Evolutionary conservation across 2,797 vertebrate species (phyloP).

Genomic region (Harpagifer antarcticus): DNA sequence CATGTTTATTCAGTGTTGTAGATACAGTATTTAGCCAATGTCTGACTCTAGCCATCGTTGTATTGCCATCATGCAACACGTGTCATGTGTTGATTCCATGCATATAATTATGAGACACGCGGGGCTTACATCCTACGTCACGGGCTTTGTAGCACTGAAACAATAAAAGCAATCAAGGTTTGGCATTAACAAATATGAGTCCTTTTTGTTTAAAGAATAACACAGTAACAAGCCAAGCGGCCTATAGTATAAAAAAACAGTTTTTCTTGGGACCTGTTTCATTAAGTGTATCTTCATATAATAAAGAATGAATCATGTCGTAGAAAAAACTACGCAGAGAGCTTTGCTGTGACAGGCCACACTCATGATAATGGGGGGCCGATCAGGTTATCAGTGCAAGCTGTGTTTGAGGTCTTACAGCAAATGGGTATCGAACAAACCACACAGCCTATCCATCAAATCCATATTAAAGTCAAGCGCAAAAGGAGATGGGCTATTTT

Average conservation of each 20-base stretch:
- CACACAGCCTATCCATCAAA: constrained; percentile 28
- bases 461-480: constrained; percentile 25
- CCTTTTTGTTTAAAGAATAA: constrained; percentile 47
- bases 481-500: constrained; percentile 29
- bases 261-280: background rate
- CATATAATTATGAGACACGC: constrained; percentile 61
- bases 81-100: constrained; percentile 78
- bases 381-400: constrained; percentile 35
- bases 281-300: constrained; percentile 31
- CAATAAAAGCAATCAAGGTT: constrained; percentile 78
- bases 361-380: constrained; percentile 9
- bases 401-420: constrained; percentile 25
- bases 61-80: constrained; percentile 75
- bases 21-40: constrained; percentile 72
- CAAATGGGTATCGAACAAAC: constrained; percentile 35
- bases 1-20: constrained; percentile 79
- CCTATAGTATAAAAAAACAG: constrained; percentile 28
- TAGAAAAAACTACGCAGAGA: constrained; percentile 21
- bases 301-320: constrained; percentile 25
- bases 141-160: constrained; percentile 71
- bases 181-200: constrained; percentile 68
- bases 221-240: constrained; percentile 10
- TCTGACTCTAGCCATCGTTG: constrained; percentile 71
- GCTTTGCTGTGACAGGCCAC: constrained; percentile 26
- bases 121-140: constrained; percentile 71